Base-by-base conservation (phyloP, 2,113 vertebrate species). In the Silurus meridionalis region DNA sequence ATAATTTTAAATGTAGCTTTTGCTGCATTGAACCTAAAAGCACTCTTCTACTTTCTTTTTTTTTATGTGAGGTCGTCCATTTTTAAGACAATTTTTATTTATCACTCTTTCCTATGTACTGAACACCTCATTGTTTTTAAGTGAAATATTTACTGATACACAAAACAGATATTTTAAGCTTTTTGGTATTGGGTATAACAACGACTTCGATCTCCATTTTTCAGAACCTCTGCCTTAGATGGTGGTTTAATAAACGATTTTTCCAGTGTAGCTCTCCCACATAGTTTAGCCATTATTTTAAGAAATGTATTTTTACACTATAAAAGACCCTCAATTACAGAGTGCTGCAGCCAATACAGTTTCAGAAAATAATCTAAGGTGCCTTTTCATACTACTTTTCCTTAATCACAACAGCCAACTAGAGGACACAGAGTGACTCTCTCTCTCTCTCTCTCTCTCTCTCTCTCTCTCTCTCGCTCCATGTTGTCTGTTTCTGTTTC, bases 241-340 rank as follows among this genome's bases (percentile, higher is more conserved):
- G 71, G 28, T 50, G 67, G 23, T 66, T 84, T 13, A 58, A 69
- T 48, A 17, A 52, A 74, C 50, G 48, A 19, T 55, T 25, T 53
- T 71, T 86, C 72, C 3, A 46, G 19, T 83, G 55, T 80, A n/a
- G 21, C 21, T 55, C 25, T 72, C 14, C 8, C 19, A 28, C 15
- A 58, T 25, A 58, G 13, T 46, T 58, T 14, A 10, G 53, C 28
- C 55, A 48, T 87, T 87, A 78, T 83, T 72, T 82, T 50, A 61
- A 89, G 78, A 14, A 37, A 89, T 89, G 28, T 82, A 61, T 83
- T 71, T 25, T 23, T 17, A 21, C 72, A 69, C 55, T 63, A 21
- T 13, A 25, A 53, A 63, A 58, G 19, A 46, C 61, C 46, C 64
- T 85, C 80, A 83, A 53, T 21, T 87, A 80, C 85, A 84, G 69